Evolutionary conservation across 2,797 vertebrate genomes (phyloP).

Genomic region (Pseudotriccus pelzelni): DNA sequence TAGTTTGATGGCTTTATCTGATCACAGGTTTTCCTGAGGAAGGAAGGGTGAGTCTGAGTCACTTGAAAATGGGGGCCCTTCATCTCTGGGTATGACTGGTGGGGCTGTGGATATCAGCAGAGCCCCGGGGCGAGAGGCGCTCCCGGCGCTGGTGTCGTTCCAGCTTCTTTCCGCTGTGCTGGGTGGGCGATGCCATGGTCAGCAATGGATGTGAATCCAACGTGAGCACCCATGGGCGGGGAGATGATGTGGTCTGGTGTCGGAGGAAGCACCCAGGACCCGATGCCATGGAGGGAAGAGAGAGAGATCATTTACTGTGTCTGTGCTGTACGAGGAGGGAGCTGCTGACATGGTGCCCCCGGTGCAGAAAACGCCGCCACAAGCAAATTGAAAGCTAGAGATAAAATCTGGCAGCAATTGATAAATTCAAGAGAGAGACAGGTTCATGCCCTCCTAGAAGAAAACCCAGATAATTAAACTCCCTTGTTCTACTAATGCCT

Average conservation of each 20-base stretch:
- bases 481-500: slow-evolving; percentile 4
- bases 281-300: background rate
- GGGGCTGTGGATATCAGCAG: background rate
- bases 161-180: background rate
- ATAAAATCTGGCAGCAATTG: slow-evolving; percentile 23
- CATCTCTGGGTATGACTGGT: slow-evolving; percentile 60
- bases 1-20: slow-evolving; percentile 73
- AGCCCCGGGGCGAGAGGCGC: background rate
- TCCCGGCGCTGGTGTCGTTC: fast-evolving
- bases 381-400: slow-evolving; percentile 32
- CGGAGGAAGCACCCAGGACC: background rate
- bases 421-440: slow-evolving; percentile 31
- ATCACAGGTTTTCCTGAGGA: slow-evolving; percentile 81
- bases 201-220: background rate
- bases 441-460: slow-evolving; percentile 46
- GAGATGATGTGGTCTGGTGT: background rate
- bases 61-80: slow-evolving; percentile 63
- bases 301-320: background rate
- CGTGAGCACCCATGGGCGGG: background rate
- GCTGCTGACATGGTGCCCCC: background rate
- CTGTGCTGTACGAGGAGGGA: background rate
- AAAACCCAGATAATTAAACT: slow-evolving; percentile 56
- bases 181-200: background rate
- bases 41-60: slow-evolving; percentile 78
- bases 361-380: background rate